Evolutionary conservation across 2,888 invertebrate species (phyloP).

Genomic region (Ypsolopha scabrella): DNA sequence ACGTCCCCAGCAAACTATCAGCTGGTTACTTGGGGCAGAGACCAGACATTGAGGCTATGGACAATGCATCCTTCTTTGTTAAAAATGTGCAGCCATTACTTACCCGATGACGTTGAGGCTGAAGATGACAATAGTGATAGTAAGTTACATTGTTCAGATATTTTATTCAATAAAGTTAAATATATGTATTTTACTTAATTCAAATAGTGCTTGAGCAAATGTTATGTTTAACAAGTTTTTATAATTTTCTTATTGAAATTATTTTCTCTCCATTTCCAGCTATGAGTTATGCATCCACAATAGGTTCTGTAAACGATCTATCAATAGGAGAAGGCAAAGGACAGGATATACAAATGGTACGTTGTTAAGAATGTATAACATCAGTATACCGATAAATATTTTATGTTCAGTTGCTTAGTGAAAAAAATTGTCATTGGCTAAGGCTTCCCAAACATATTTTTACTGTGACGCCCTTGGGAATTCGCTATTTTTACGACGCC

Average conservation of each 20-base stretch:
- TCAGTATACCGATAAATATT: too few relatives aligned
- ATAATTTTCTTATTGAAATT: neutral
- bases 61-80: constrained; percentile 87
- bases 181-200: neutral
- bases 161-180: neutral
- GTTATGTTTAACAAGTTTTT: neutral
- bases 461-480: too few relatives aligned
- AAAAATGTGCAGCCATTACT: constrained; percentile 77
- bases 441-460: too few relatives aligned
- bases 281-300: constrained; percentile 54
- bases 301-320: constrained; percentile 49
- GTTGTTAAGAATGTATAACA: neutral
- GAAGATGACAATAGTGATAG: constrained; percentile 64
- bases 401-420: too few relatives aligned
- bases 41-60: constrained; percentile 93
- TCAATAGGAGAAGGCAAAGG: constrained; percentile 38
- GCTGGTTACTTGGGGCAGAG: constrained; percentile 94
- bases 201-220: neutral
- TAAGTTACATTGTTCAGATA: constrained; percentile 22
- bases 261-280: constrained; percentile 24
- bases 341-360: constrained; percentile 54
- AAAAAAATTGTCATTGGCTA: neutral
- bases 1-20: constrained; percentile 79
- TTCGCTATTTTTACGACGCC: too few relatives aligned
- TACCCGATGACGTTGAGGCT: constrained; percentile 74